Evolutionary conservation across 1,140 invertebrate species (phyloP), one percentile per base, ranked within the genome.

Genomic region (Trichonephila clavipes): DNA sequence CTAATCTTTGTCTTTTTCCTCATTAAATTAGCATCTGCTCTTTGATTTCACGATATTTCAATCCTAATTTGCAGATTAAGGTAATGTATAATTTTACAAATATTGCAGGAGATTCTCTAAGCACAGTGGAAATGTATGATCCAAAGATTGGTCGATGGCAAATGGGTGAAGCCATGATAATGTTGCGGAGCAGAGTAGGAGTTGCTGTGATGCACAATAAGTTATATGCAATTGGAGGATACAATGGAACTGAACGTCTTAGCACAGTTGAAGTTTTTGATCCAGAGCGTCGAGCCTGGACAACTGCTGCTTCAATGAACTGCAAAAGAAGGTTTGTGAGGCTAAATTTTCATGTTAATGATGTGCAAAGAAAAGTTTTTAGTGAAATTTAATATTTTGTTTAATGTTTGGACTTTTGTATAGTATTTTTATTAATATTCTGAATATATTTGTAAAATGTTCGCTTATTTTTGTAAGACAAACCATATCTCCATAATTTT

Each of bases 221-320:
- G 97, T 95, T 98, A 14, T 97, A 97, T 95, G 97, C 97, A 1
- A 97, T 97, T 95, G 97, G 97, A 28, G 97, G 97, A 4, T 93
- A 94, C 62, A 94, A 94, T 83, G 87, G 98, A 10, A 96, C 96
- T 58, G 98, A 98, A 95, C 96, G 98, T 94, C 96, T 99, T 14
- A 97, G 97, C 58, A 98, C 98, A n/a, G 98, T 98, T 5, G 98
- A 99, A 96, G 97, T 98, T 14, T 99, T 98, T 96, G 97, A 98
- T 96, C 97, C 97, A 12, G 95, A 96, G 34, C 96, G 96, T 77
- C 97, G 97, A 95, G 96, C 96, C 93, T 99, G 98, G 98, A 97
- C 97, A 90, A 97, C 97, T 94, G 97, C 98, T 6, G 96, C 97
- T 40, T 96, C 97, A 0, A 98, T 98, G 98, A 97, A 97, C 94